Evolutionary conservation across 2,888 invertebrate species (phyloP).

Genomic region (Automeris io): DNA sequence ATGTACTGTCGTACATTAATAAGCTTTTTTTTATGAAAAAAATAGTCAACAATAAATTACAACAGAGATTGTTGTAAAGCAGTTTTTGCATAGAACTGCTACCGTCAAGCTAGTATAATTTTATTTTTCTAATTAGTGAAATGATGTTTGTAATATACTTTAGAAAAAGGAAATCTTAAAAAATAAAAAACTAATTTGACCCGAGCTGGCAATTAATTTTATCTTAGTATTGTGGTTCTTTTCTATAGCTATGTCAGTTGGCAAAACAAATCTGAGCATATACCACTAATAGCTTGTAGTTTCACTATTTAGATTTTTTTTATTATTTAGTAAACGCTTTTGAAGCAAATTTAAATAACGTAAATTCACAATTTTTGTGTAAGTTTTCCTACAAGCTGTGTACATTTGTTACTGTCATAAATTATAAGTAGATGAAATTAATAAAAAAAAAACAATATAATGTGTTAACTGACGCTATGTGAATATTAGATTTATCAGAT

Average conservation of each 20-base stretch:
- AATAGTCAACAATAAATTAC: not conserved
- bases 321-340: not conserved
- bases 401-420: not conserved
- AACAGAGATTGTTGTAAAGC: not conserved
- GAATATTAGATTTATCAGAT: slow-evolving; percentile 5
- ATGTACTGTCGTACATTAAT: slow-evolving; percentile 9
- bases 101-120: slow-evolving; percentile 19
- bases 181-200: slow-evolving; percentile 1
- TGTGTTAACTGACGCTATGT: slow-evolving; percentile 1
- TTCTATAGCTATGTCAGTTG: slow-evolving; percentile 1
- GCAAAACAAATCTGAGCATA: not conserved
- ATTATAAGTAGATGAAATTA: not conserved
- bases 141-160: not conserved
- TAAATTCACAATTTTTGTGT: not conserved
- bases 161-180: slow-evolving; percentile 7
- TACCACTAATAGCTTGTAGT: not conserved
- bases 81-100: slow-evolving; percentile 5
- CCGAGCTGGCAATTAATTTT: slow-evolving; percentile 1
- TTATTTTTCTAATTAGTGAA: slow-evolving; percentile 3
- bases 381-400: not conserved
- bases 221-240: not conserved
- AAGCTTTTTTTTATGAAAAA: not conserved
- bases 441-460: not conserved
- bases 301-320: not conserved
- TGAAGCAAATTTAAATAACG: not conserved